Base-by-base conservation (phyloP, 2,888 invertebrate species). In the Idaea biselata region DNA sequence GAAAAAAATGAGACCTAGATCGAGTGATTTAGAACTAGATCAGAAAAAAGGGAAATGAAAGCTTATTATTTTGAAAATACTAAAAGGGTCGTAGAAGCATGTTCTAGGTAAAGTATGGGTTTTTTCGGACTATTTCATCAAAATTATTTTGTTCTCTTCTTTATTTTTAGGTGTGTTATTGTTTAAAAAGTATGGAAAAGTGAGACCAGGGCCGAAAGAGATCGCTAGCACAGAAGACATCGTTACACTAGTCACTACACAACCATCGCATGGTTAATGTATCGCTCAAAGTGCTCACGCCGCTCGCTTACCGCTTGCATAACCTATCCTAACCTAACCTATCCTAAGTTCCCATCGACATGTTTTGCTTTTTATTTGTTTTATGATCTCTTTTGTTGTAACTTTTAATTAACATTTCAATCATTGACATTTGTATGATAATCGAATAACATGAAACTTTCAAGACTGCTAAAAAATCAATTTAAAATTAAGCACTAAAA, bases 181-280 rank as follows among this genome's bases (percentile, higher is more conserved):
- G 69, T 78, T 64, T 75, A 76, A 80, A 76, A 75, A 75, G 72
- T 75, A 74, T 75, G 82, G 81, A 89, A 90, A 89, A 89, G 17
- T 88, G 88, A 79, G 78, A 91, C 91, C 91, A 91, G 91, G 91
- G 91, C 91, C 91, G 91, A 91, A 91, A 91, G 91, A 91, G 90
- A 91, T 86, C 84, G 71, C 74, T 74, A 74, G 75, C 76, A 71
- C 62, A 65, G 69, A 71, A 73, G 75, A 70, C 77, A 86, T 78
- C 81, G 79, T 77, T 77, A 82, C 82, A 85, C 82, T 76, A 72
- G 70, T 79, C 84, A 84, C 82, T 79, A 72, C 72, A 83, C 87
- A 88, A 79, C 80, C 82, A 77, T 78, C 78, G 87, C 88, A 89
- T 87, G 87, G 76, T 63, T 64, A 18, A 44, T 44, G 8, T 44